Evolutionary conservation across 2,797 vertebrate genomes (phyloP), one percentile per base, ranked within the genome.

Genomic region (Darevskia mixta): DNA sequence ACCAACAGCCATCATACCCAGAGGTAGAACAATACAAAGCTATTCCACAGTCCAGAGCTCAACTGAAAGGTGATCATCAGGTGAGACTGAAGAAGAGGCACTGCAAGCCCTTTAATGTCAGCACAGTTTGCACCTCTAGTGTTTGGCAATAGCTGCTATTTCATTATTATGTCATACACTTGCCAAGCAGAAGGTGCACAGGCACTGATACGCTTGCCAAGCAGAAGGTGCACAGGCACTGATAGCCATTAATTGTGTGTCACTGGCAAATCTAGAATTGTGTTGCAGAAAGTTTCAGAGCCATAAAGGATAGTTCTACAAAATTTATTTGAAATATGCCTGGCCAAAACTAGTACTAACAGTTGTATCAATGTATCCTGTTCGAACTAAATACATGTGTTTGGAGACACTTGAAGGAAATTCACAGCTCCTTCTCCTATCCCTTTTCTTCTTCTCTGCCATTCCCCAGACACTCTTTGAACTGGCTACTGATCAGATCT

Each of bases 401-500:
- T 79, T 83, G 78, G 85, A 86, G n/a, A 72, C 32, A 17, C 67
- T 80, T 79, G 66, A 69, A 83, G 29, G 43, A 78, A 5, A 69
- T 71, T 78, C 75, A n/a, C 23, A 79, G 49, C 35, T 83, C 75
- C 45, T 83, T 27, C 29, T 79, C 10, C 41, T 78, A 71, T 23
- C 15, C 2, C 38, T 25, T 78, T 10, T 66, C 27, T 81, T 83
- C 73, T 79, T 72, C 29, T 4, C 20, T 79, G 45, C 17, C 35
- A 61, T 79, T 83, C 41, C 73, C 49, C 45, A 6, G 18, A 45
- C 61, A 83, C 45, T 79, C 41, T 79, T 79, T 79, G 45, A 61
- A 79, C 43, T 43, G 35, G 61, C 64, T 83, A 79, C 38, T 73
- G 38, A 83, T 89, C 75, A 73, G 66, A 49, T 83, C 73, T 86